Evolutionary conservation across 2,797 vertebrate species (phyloP).

Genomic region (Onychomys leucogaster): DNA sequence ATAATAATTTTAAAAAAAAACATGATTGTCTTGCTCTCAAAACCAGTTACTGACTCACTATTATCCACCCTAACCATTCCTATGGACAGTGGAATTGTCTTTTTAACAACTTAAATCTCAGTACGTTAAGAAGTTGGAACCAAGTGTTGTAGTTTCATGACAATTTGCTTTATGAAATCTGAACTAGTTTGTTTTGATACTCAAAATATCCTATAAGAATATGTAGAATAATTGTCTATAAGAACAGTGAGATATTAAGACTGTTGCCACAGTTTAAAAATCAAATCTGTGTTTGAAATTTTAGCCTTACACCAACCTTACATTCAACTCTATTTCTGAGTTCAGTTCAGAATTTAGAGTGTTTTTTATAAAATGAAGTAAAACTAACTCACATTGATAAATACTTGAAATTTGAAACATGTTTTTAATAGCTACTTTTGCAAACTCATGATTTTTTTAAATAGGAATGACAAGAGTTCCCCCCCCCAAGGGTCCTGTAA

Average conservation of each 20-base stretch:
- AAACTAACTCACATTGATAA: constrained; percentile 4
- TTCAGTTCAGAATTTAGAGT: constrained; percentile 43
- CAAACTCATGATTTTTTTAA: constrained; percentile 9
- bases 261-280: constrained; percentile 43
- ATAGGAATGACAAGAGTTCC: constrained; percentile 30
- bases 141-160: neutral
- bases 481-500: constrained; percentile 9
- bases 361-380: constrained; percentile 47
- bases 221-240: neutral
- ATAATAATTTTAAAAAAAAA: too few relatives aligned
- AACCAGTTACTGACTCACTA: neutral
- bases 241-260: neutral
- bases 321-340: constrained; percentile 32
- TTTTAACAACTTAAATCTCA: neutral
- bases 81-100: neutral
- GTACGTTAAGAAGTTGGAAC: neutral
- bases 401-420: constrained; percentile 51
- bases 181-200: constrained; percentile 16
- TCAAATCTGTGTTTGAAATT: constrained; percentile 1
- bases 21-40: neutral
- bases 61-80: neutral
- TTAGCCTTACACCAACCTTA: neutral
- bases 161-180: constrained; percentile 22
- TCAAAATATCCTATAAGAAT: too few relatives aligned
- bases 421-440: constrained; percentile 58